Evolutionary conservation across 2,888 invertebrate species (phyloP).

Genomic region (Chironomus riparius): DNA sequence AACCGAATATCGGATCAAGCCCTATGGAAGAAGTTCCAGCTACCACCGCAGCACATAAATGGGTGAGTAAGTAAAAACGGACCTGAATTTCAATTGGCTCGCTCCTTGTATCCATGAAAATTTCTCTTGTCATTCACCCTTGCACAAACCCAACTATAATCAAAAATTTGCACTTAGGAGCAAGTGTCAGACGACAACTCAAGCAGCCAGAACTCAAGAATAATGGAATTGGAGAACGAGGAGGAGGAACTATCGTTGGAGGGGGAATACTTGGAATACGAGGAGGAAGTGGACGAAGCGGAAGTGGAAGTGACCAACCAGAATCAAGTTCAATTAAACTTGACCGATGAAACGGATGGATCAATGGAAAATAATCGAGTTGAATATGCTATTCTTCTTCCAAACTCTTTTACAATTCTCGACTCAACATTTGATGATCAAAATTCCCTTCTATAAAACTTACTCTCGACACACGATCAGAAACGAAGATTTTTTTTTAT

Average conservation of each 20-base stretch:
- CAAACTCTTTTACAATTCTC: constrained; percentile 29
- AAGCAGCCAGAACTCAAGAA: neutral
- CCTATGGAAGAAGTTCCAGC: neutral
- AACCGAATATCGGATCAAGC: constrained; percentile 1
- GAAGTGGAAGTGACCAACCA: neutral
- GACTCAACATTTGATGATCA: constrained; percentile 27
- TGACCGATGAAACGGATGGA: constrained; percentile 27
- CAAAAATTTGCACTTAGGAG: constrained; percentile 10
- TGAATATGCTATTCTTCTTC: constrained; percentile 29
- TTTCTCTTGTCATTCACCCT: neutral
- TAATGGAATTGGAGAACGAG: neutral
- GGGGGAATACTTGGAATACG: neutral
- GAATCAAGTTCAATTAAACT: neutral
- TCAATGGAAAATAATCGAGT: constrained; percentile 24
- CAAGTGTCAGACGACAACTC: constrained; percentile 11
- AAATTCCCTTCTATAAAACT: constrained; percentile 9
- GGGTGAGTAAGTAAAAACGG: constrained; percentile 27
- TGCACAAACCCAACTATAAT: neutral
- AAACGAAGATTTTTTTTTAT: neutral
- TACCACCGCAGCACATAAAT: constrained; percentile 17
- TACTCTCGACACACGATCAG: neutral
- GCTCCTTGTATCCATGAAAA: constrained; percentile 18
- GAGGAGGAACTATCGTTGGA: neutral
- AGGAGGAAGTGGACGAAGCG: neutral
- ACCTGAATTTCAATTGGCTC: neutral